Base-by-base conservation (phyloP, 37 sponge, comb jelly and placozoan genomes). In the Beroe forskalii region DNA sequence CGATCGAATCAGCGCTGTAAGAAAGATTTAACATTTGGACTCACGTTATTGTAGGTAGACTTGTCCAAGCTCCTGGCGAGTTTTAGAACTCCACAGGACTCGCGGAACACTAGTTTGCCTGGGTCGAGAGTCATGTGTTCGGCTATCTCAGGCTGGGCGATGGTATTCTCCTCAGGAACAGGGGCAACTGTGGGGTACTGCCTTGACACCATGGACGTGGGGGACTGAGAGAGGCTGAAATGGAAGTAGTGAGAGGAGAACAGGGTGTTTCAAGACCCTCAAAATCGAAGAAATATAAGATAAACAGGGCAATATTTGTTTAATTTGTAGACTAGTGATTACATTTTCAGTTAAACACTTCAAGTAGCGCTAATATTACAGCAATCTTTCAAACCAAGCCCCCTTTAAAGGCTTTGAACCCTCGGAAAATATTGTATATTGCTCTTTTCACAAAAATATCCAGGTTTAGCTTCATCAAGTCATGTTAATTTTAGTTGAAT, bases 111-210 rank as follows among this genome's bases (percentile, higher is more conserved):
- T 48, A 80, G 20, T 6, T 38, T 80, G 8, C 86, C 86, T 0
- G 86, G 86, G 4, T 80, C 86, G 40, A 80, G 35, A 43, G 86
- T 80, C 86, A 80, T 43, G 55, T 80, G 86, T 43, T 80, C 86
- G 6, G 86, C 86, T 23, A 80, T 44, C 0, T 80, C 86, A 23
- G 86, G 86, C 44, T 80, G 86, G n/a, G 1, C 38, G 9, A 69
- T 36, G 55, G 12, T 48, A 17, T 6, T 48, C 55, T 48, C 55
- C 55, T 48, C 55, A 6, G 55, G 55, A 6, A 48, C 55, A 3
- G 72, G 14, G 19, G 72, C 37, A 2, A 33, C 37, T 55, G 60
- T 55, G 8, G 72, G 32, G 72, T 33, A 35, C 72, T 69, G 72
- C 19, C 32, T 27, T 17, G 72, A 69, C 4, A 69, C 72, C 72